These are phyloP conservation scores for Acleris cristana DNA, from an alignment of 2,888 invertebrate species.

Conservation along the genomic window DNA sequence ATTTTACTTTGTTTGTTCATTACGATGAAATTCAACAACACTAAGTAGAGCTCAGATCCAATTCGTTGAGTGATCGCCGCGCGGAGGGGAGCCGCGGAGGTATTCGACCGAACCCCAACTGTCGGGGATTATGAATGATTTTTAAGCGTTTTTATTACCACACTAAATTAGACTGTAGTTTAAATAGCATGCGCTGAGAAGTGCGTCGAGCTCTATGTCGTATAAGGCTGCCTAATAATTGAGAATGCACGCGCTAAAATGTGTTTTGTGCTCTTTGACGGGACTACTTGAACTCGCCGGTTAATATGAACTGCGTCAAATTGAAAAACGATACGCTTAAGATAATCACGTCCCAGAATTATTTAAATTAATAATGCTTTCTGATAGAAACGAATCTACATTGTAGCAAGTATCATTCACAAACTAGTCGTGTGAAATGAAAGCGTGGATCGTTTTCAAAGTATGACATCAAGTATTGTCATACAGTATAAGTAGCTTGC, in stretches of 20 bases:
- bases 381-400: conserved; percentile 6
- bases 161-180: conserved; percentile 11
- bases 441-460: no score
- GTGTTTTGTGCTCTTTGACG: no score
- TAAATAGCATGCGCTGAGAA: conserved; percentile 11
- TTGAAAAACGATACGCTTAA: no score
- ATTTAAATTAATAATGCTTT: conserved; percentile 1
- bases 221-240: no score
- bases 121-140: conserved; percentile 19
- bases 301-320: no score
- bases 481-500: no score
- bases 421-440: neutral
- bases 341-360: no score
- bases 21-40: neutral
- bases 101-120: conserved; percentile 1
- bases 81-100: conserved; percentile 1
- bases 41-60: neutral
- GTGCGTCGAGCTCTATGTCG: neutral
- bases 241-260: no score
- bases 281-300: no score
- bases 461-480: no score
- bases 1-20: neutral
- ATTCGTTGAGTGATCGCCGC: neutral
- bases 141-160: conserved; percentile 30
- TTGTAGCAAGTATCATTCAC: no score